These are phyloP conservation scores for Atrina japonica DNA, from an alignment of 2,888 invertebrate genomes.

Conservation along the genomic window DNA sequence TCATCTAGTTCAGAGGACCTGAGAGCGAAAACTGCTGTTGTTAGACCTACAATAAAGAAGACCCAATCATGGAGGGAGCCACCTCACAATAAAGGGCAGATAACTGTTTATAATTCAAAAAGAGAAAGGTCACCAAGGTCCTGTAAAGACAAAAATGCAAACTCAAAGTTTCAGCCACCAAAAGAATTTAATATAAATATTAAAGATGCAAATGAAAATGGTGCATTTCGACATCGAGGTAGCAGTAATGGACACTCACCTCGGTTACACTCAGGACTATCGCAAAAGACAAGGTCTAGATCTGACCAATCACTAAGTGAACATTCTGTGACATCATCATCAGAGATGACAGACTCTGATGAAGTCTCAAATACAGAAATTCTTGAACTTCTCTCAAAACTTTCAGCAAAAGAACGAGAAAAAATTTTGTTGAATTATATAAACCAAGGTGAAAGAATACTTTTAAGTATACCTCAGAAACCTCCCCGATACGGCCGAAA, in stretches of 20 bases:
- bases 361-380: conserved; percentile 50
- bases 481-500: conserved; percentile 69
- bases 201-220: conserved; percentile 23
- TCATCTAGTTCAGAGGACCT: conserved; percentile 19
- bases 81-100: conserved; percentile 37
- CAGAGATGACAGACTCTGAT: conserved; percentile 51
- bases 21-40: conserved; percentile 39
- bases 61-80: conserved; percentile 54
- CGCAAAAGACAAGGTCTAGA: conserved; percentile 14
- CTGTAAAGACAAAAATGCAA: conserved; percentile 49
- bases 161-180: conserved; percentile 55
- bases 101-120: not conserved
- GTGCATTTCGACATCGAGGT: conserved; percentile 8
- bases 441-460: conserved; percentile 68
- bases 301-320: conserved; percentile 52
- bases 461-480: conserved; percentile 66
- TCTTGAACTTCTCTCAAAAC: conserved; percentile 46
- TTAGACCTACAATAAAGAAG: conserved; percentile 41
- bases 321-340: conserved; percentile 43
- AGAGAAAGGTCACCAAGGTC: conserved; percentile 17
- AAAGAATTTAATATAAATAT: conserved; percentile 55
- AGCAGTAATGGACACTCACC: conserved; percentile 16
- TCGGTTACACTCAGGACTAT: conserved; percentile 11
- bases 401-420: conserved; percentile 65
- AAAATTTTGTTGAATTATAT: conserved; percentile 58